phyloP scores from a whole-genome alignment of 2,113 vertebrate species.

The Malurus alboscapulatus region DNA sequence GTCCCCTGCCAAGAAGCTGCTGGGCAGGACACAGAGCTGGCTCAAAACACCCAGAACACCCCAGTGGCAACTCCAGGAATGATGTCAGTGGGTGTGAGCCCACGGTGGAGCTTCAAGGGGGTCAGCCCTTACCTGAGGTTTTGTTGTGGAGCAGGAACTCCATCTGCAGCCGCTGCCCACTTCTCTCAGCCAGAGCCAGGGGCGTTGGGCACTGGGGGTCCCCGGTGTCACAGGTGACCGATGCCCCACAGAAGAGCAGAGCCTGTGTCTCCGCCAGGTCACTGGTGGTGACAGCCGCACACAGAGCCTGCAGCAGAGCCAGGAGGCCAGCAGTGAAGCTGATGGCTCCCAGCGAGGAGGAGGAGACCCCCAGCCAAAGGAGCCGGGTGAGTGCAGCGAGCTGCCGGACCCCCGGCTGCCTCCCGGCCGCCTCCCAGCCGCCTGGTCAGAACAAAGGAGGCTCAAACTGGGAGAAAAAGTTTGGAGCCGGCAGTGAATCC shows the following conservation, averaged over 20 bases:
- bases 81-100: background rate
- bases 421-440: background rate
- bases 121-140: constrained; percentile 79
- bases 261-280: constrained; percentile 91
- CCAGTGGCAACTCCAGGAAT: rapidly evolving
- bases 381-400: background rate
- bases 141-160: constrained; percentile 88
- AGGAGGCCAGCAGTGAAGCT: background rate
- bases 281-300: constrained; percentile 85
- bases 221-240: constrained; percentile 82
- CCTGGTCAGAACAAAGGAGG: constrained; percentile 16
- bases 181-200: constrained; percentile 78
- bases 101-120: background rate
- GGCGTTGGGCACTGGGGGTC: constrained; percentile 76
- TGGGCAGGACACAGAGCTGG: background rate
- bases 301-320: constrained; percentile 78
- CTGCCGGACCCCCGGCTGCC: background rate
- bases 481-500: background rate
- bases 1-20: background rate
- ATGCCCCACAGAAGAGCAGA: constrained; percentile 91
- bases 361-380: background rate
- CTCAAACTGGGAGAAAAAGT: background rate
- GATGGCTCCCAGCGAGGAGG: background rate
- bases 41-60: rapidly evolving
- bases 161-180: constrained; percentile 85